phyloP scores from a whole-genome alignment of 2,888 invertebrate genomes.

The Idaea aversata region DNA sequence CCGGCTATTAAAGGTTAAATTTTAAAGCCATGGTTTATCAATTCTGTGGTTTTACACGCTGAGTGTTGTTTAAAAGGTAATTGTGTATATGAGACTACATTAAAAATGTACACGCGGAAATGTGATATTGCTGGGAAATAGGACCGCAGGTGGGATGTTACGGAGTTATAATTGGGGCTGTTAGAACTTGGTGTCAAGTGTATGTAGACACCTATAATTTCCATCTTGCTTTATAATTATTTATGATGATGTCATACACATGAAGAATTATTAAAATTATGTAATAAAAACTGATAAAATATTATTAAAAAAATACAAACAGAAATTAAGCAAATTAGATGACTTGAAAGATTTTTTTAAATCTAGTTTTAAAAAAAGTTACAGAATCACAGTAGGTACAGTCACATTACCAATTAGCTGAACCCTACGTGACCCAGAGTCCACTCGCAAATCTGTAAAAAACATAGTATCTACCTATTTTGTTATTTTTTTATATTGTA shows the following conservation, averaged over 20 bases:
- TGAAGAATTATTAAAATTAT: no score
- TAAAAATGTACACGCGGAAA: slow-evolving; percentile 25
- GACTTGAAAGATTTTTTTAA: no score
- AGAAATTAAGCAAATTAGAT: no score
- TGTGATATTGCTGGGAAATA: slow-evolving; percentile 18
- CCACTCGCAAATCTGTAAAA: no score
- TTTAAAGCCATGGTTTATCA: slow-evolving; percentile 36
- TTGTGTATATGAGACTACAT: slow-evolving; percentile 26
- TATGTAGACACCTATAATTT: not conserved
- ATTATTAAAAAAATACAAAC: no score
- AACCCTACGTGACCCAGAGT: no score
- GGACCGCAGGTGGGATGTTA: slow-evolving; percentile 23
- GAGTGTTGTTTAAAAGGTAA: slow-evolving; percentile 30
- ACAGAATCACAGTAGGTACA: no score
- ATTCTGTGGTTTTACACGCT: slow-evolving; percentile 29
- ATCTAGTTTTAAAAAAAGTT: no score
- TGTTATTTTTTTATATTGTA: no score
- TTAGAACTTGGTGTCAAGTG: slow-evolving; percentile 8
- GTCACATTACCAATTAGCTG: no score
- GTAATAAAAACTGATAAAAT: no score
- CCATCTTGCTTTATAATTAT: not conserved
- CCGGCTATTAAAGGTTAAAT: slow-evolving; percentile 25
- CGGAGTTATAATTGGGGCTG: slow-evolving; percentile 12
- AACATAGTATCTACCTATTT: no score
- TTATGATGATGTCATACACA: not conserved